A percentile compares a stretch with the other conserved stretches of the same genome.
Conservation (phyloP, 2,797 vertebrate genomes). For the Calcarius lapponicus region DNA sequence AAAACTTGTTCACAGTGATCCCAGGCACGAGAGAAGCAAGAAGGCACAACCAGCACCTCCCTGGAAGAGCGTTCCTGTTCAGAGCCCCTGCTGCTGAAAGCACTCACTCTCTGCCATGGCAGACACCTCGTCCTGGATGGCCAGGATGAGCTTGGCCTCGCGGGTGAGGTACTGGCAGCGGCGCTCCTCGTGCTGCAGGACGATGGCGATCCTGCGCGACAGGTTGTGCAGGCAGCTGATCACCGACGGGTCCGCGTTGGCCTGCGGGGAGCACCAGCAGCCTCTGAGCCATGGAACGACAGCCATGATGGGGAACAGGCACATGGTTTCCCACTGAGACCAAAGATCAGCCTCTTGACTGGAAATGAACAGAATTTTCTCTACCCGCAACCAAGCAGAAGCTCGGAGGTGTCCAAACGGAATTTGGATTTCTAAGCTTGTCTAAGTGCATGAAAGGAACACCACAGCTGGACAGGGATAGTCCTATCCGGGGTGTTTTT, state of each 20-base stretch:
- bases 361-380: neutral
- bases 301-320: accelerated
- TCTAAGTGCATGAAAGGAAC: neutral
- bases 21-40: neutral
- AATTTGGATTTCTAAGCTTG: neutral
- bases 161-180: conserved; percentile 96
- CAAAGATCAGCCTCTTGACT: neutral
- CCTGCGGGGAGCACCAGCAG: conserved; percentile 70
- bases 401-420: neutral
- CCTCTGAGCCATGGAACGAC: neutral
- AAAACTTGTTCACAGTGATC: neutral
- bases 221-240: conserved; percentile 95
- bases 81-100: neutral
- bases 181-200: conserved; percentile 94
- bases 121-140: conserved; percentile 94
- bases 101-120: conserved; percentile 90
- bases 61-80: too few species aligned
- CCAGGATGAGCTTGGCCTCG: conserved; percentile 97
- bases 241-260: conserved; percentile 91
- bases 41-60: neutral
- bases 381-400: neutral
- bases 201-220: conserved; percentile 92
- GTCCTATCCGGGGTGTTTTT: neutral
- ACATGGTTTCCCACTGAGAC: neutral
- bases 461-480: neutral